Conservation (phyloP, 1,140 invertebrate genomes). For the Venturia canescens region DNA sequence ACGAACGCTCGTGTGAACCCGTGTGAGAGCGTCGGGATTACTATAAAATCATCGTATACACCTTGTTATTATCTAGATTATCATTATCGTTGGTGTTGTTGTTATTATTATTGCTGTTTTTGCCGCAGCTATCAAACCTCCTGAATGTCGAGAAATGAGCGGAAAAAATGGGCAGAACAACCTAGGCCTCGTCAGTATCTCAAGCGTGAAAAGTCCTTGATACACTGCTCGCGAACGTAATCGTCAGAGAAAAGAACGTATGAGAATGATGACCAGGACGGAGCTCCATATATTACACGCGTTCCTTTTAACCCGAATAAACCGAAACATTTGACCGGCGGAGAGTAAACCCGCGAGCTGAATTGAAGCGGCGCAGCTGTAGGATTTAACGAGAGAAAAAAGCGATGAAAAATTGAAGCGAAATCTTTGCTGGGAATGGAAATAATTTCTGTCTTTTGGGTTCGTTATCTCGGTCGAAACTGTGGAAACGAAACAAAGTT, state of each 20-base stretch:
- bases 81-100: not conserved
- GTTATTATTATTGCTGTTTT: not conserved
- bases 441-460: too few relatives aligned
- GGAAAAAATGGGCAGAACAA: constrained; percentile 47
- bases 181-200: constrained; percentile 66
- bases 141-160: not conserved
- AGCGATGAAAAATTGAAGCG: too few relatives aligned
- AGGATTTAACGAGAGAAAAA: too few relatives aligned
- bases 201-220: constrained; percentile 70
- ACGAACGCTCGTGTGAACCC: not conserved
- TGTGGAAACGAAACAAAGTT: not conserved
- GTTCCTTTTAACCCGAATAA: not conserved
- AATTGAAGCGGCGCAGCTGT: too few relatives aligned
- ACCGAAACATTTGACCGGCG: not conserved
- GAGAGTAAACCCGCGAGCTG: too few relatives aligned
- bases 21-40: not conserved
- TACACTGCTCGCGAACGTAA: constrained; percentile 40
- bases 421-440: too few relatives aligned
- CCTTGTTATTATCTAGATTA: not conserved
- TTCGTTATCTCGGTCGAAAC: too few relatives aligned
- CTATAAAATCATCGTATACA: not conserved
- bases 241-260: constrained; percentile 11
- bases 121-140: not conserved
- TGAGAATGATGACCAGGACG: constrained; percentile 19
- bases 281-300: constrained; percentile 26